phyloP scores from a whole-genome alignment of 2,888 invertebrate genomes.

The Drosophila neonasuta region DNA sequence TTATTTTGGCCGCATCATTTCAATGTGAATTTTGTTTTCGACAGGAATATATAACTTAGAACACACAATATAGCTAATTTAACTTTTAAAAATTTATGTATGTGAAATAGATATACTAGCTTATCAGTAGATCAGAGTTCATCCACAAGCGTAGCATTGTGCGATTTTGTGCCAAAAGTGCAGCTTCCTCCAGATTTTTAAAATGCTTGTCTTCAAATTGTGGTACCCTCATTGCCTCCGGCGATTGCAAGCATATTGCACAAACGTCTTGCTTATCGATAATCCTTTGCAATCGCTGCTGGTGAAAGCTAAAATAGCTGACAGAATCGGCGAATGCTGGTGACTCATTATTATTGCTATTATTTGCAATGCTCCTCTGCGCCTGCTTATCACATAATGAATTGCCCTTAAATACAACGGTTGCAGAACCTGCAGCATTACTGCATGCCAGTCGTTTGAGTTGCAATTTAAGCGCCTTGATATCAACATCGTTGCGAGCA shows the following conservation, averaged over 20 bases:
- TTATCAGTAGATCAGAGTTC: slow-evolving; percentile 50
- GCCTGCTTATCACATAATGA: slow-evolving; percentile 20
- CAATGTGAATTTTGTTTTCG: slow-evolving; percentile 42
- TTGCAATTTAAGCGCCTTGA: slow-evolving; percentile 37
- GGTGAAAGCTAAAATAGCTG: slow-evolving; percentile 53
- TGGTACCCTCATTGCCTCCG: slow-evolving; percentile 37
- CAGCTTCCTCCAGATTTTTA: slow-evolving; percentile 51
- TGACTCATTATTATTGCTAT: not conserved
- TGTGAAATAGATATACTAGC: slow-evolving; percentile 38
- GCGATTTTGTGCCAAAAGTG: slow-evolving; percentile 58
- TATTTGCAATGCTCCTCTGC: not conserved
- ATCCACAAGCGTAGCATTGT: slow-evolving; percentile 57
- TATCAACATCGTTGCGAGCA: slow-evolving; percentile 32
- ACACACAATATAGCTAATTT: slow-evolving; percentile 51
- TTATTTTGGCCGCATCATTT: slow-evolving; percentile 20
- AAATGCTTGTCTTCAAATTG: slow-evolving; percentile 51
- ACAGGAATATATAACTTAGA: slow-evolving; percentile 45
- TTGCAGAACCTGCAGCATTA: slow-evolving; percentile 20
- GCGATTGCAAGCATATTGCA: slow-evolving; percentile 35
- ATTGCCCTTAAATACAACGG: slow-evolving; percentile 36
- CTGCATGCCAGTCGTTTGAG: slow-evolving; percentile 34
- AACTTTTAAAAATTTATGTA: slow-evolving; percentile 56
- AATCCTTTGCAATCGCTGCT: slow-evolving; percentile 41
- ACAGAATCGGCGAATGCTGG: slow-evolving; percentile 32
- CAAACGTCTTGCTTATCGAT: slow-evolving; percentile 36